Evolutionary conservation across 2,797 vertebrate genomes (phyloP).

Genomic region (Babyrousa celebensis): DNA sequence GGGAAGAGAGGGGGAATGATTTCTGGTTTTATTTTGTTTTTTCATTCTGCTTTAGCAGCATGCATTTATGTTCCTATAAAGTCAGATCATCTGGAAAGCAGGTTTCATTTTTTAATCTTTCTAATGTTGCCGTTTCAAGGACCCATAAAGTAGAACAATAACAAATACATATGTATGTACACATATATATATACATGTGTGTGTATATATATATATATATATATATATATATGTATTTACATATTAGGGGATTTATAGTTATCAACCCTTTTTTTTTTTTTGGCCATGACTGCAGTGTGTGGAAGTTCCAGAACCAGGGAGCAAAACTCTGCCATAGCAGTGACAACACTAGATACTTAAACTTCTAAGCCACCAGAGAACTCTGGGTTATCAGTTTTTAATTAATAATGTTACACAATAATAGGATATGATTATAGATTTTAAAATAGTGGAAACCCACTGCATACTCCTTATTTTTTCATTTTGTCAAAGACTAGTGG

Average conservation of each 20-base stretch:
- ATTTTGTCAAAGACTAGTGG: neutral
- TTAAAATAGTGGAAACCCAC: neutral
- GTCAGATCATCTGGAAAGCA: conserved; percentile 54
- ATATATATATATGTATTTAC: too few relatives aligned
- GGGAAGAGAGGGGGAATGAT: neutral
- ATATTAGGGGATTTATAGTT: neutral
- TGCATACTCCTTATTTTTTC: neutral
- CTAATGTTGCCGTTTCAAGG: neutral
- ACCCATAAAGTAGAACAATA: neutral
- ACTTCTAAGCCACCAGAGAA: too few relatives aligned
- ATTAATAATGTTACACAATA: neutral
- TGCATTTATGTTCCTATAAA: conserved; percentile 27
- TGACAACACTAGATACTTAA: too few relatives aligned
- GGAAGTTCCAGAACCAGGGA: too few relatives aligned
- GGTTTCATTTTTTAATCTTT: conserved; percentile 54
- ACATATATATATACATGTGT: too few relatives aligned
- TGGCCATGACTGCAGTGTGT: too few relatives aligned
- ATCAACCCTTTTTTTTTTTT: too few relatives aligned
- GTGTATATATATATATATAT: too few relatives aligned
- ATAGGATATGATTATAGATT: neutral
- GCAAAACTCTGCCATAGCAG: too few relatives aligned
- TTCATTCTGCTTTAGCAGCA: conserved; percentile 40
- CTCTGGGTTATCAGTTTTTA: neutral
- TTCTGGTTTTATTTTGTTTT: neutral
- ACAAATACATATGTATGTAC: neutral